Conservation (phyloP, 2,888 invertebrate species). For the Lydus trimaculatus region DNA sequence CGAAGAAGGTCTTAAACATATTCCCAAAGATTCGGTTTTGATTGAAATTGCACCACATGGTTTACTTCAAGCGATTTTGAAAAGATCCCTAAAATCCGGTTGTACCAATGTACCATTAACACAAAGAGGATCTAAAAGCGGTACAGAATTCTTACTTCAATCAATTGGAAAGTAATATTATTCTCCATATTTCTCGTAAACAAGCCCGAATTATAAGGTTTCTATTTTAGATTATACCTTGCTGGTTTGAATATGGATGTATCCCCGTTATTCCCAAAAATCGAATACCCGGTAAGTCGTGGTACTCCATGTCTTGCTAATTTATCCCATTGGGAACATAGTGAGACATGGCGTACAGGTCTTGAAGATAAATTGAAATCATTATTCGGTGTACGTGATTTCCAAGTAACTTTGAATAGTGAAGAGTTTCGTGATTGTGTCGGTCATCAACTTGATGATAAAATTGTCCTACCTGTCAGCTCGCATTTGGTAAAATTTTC, state of each 20-base stretch:
- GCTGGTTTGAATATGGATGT: constrained; percentile 81
- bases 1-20: constrained; percentile 80
- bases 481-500: constrained; percentile 50
- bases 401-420: constrained; percentile 63
- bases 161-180: constrained; percentile 70
- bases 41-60: constrained; percentile 93
- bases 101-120: constrained; percentile 80
- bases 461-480: constrained; percentile 52
- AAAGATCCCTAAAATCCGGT: constrained; percentile 75
- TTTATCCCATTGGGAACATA: constrained; percentile 88
- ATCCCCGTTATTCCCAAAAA: constrained; percentile 77
- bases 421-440: constrained; percentile 54
- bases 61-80: constrained; percentile 85
- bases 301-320: constrained; percentile 87
- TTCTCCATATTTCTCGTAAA: neutral
- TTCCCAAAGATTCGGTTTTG: constrained; percentile 82
- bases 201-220: neutral
- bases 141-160: constrained; percentile 67
- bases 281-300: constrained; percentile 84
- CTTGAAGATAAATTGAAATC: constrained; percentile 53
- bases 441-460: constrained; percentile 54
- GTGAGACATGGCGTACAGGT: constrained; percentile 73
- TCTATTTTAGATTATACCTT: constrained; percentile 72
- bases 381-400: constrained; percentile 51
- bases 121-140: constrained; percentile 72